Evolutionary conservation across 1,140 invertebrate genomes (phyloP).

Genomic region (Meloidogyne floridensis): DNA sequence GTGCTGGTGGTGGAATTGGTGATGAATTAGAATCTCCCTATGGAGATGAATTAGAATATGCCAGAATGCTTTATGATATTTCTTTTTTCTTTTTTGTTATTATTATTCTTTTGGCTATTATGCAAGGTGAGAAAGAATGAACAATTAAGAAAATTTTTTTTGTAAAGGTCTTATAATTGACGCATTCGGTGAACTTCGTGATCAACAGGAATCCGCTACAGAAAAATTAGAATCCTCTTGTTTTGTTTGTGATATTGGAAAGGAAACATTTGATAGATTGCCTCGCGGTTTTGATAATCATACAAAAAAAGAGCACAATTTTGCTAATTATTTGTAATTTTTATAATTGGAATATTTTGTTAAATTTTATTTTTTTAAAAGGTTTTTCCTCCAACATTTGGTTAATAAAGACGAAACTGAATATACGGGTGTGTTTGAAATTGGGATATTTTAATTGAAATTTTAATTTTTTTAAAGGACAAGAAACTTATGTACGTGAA

Average conservation of each 20-base stretch:
- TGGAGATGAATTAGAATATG: slow-evolving; percentile 93
- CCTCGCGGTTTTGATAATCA: slow-evolving; percentile 92
- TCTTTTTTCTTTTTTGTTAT: slow-evolving; percentile 99
- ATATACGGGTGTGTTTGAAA: slow-evolving; percentile 74
- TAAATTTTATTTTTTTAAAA: slow-evolving; percentile 65
- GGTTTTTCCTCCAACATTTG: slow-evolving; percentile 99
- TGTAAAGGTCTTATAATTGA: slow-evolving; percentile 97
- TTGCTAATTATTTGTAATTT: slow-evolving; percentile 98
- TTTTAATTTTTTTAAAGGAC: slow-evolving; percentile 28
- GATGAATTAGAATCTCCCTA: slow-evolving; percentile 97
- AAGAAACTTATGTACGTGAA: slow-evolving; percentile 97
- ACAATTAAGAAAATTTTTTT: not conserved
- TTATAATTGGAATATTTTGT: not conserved
- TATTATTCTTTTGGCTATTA: slow-evolving; percentile 96
- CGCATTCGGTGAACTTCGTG: slow-evolving; percentile 98
- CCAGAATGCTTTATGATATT: slow-evolving; percentile 97
- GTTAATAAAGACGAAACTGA: slow-evolving; percentile 99
- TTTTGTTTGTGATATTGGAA: slow-evolving; percentile 98
- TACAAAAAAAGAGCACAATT: slow-evolving; percentile 95
- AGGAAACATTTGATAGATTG: slow-evolving; percentile 97
- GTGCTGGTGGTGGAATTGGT: slow-evolving; percentile 91
- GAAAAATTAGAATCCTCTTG: slow-evolving; percentile 98
- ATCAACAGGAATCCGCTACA: slow-evolving; percentile 96
- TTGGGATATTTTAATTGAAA: too few relatives aligned
- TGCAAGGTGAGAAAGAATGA: slow-evolving; percentile 77